Base-by-base conservation (phyloP, 92 coral and sea anemone genomes). In the Diadumene lineata region DNA sequence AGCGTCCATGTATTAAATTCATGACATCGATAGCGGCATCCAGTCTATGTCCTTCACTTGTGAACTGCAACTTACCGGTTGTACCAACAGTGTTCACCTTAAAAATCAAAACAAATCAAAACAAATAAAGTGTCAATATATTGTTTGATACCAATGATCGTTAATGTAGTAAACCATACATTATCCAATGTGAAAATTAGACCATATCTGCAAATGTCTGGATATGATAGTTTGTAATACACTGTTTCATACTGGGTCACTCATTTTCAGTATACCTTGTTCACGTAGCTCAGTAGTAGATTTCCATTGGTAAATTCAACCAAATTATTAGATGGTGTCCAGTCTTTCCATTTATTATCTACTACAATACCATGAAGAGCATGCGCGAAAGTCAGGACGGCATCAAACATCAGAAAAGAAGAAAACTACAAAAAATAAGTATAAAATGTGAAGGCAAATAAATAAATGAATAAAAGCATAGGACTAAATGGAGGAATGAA, bases 361-460 rank as follows among this genome's bases (percentile, higher is more conserved):
- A 79, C 82, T 11, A 79, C 50, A 65, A 85, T 74, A 64, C 33
- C 51, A 74, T 88, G 89, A 8, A 88, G 83, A 38, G 93, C 93
- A 71, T 81, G 88, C 66, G 93, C 93, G 29, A 76, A 63, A 1
- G 85, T 73, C 68, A 84, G 73, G 9, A 88, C 93, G 16, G 93
- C 93, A 74, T 88, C 93, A 34, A 65, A 85, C 29, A 85, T 55
- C 43, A 85, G 80, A 61, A 61, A 76, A 0, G 89, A 60, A 6
- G 85, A 57, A 31, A 73, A 73, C 89, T 85, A 56, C 17, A 30
- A 48, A 38, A 17, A 43, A 43, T 65, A 50, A 31, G 34, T 4
- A 13, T 16, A 27, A 16, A 0, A 32, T 31, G 34, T 30, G 26
- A 19, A 15, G 50, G 70, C 7, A 30, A 43, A 55, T 55, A 2